These are phyloP conservation scores for Anoplius nigerrimus DNA, from an alignment of 2,888 invertebrate species.

Conservation along the genomic window DNA sequence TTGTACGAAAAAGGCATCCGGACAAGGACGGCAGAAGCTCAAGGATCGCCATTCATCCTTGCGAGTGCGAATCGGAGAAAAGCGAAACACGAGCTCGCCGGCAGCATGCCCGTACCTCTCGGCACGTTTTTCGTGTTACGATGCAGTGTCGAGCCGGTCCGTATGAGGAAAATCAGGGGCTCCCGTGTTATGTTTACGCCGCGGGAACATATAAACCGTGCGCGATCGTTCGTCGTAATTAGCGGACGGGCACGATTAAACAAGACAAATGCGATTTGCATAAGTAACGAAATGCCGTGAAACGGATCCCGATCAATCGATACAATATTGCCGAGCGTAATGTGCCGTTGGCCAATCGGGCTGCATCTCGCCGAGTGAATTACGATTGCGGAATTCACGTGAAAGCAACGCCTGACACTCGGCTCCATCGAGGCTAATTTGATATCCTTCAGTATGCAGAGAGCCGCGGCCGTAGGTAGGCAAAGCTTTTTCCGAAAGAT, in stretches of 20 bases:
- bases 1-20: no score
- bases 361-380: slow-evolving; percentile 19
- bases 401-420: slow-evolving; percentile 14
- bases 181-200: no score
- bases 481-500: slow-evolving; percentile 22
- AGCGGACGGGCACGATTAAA: slow-evolving; percentile 22
- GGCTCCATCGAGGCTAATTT: slow-evolving; percentile 19
- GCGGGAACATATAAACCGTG: neutral
- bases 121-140: no score
- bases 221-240: neutral
- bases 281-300: slow-evolving; percentile 27
- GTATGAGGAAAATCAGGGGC: no score
- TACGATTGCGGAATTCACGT: slow-evolving; percentile 24
- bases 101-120: no score
- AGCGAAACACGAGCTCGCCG: no score
- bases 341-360: slow-evolving; percentile 18
- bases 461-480: neutral
- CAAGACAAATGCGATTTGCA: slow-evolving; percentile 31
- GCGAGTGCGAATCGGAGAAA: no score
- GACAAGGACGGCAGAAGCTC: no score
- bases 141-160: no score
- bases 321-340: slow-evolving; percentile 15
- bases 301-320: slow-evolving; percentile 21
- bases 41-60: no score
- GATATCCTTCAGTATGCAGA: slow-evolving; percentile 14